Evolutionary conservation across 2,797 vertebrate genomes (phyloP).

Genomic region (Podargus strigoides): DNA sequence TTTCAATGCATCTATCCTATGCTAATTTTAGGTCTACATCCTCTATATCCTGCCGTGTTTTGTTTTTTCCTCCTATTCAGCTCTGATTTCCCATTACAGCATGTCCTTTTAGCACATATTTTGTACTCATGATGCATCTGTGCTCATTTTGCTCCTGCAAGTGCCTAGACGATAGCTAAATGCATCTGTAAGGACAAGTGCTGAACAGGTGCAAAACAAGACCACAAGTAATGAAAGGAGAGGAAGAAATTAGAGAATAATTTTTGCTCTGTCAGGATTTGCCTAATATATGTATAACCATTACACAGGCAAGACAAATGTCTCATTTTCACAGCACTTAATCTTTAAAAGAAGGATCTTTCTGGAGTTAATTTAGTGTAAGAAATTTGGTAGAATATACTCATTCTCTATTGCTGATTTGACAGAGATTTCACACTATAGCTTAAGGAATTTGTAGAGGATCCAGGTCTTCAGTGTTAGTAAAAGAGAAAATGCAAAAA

Average conservation of each 20-base stretch:
- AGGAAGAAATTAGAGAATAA: conserved; percentile 14
- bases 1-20: background rate
- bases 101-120: conserved; percentile 26
- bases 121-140: conserved; percentile 38
- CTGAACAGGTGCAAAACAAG: conserved; percentile 34
- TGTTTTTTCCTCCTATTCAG: conserved; percentile 20
- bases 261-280: conserved; percentile 8
- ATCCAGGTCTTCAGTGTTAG: background rate
- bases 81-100: conserved; percentile 18
- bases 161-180: background rate
- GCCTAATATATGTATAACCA: background rate
- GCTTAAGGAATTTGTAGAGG: background rate
- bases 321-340: background rate
- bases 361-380: background rate
- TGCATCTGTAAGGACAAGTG: conserved; percentile 27
- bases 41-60: conserved; percentile 1
- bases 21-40: conserved; percentile 38
- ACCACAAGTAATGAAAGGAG: background rate
- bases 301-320: background rate
- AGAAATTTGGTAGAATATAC: background rate
- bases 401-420: background rate
- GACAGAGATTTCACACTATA: background rate
- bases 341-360: background rate
- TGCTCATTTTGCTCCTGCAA: conserved; percentile 2
- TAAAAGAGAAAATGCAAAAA: background rate